Percentiles rank a stretch among this genome's conserved stretches.
phyloP scores from a whole-genome alignment of 2,797 vertebrate species.

The Lerista edwardsae region DNA sequence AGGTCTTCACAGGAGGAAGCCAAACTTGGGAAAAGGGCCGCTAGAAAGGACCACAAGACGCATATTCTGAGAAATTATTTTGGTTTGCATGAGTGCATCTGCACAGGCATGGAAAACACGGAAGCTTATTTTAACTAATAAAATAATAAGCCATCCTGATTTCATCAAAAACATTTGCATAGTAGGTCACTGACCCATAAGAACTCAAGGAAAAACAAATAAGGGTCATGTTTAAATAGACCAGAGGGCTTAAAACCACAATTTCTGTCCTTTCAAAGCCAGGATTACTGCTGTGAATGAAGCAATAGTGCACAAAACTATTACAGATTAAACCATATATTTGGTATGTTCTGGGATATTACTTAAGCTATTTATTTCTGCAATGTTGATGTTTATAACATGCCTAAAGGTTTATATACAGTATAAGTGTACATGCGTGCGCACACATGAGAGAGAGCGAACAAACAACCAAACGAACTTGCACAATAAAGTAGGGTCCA shows the following conservation, averaged over 20 bases:
- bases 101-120: slow-evolving; percentile 55
- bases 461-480: too few species aligned
- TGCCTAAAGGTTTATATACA: too few species aligned
- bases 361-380: slow-evolving; percentile 20
- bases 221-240: slow-evolving; percentile 59
- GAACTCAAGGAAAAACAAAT: slow-evolving; percentile 64
- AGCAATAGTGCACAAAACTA: not conserved
- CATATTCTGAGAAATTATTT: slow-evolving; percentile 58
- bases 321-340: slow-evolving; percentile 12
- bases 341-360: slow-evolving; percentile 1
- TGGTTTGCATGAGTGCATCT: slow-evolving; percentile 62
- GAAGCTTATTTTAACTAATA: slow-evolving; percentile 68
- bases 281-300: slow-evolving; percentile 31
- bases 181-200: slow-evolving; percentile 64
- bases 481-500: too few species aligned
- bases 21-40: slow-evolving; percentile 64
- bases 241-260: slow-evolving; percentile 53
- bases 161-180: slow-evolving; percentile 69
- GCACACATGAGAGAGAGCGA: too few species aligned
- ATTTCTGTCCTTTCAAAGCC: slow-evolving; percentile 36
- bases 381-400: slow-evolving; percentile 28
- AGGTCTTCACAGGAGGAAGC: slow-evolving; percentile 70
- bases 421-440: too few species aligned
- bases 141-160: slow-evolving; percentile 63
- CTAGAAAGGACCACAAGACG: slow-evolving; percentile 44